These are phyloP conservation scores for Melanotaenia boesemani DNA, from an alignment of 2,797 vertebrate species.

Conservation along the genomic window DNA sequence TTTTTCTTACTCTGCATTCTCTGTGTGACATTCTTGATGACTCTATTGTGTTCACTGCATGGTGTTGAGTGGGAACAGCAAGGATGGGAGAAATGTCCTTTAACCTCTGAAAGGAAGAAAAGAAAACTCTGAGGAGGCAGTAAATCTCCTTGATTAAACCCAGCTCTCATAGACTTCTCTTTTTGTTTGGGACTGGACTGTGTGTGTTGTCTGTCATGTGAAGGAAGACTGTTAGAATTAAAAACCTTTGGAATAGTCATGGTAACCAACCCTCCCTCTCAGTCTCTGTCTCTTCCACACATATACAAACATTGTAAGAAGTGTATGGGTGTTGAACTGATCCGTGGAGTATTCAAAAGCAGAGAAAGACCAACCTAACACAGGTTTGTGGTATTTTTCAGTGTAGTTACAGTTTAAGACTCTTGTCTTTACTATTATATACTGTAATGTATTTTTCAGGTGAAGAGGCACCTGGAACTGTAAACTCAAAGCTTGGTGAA, in stretches of 20 bases:
- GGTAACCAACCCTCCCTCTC: conserved; percentile 68
- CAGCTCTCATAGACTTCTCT: conserved; percentile 57
- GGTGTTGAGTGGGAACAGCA: conserved; percentile 58
- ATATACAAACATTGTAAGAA: conserved; percentile 22
- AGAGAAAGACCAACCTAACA: conserved; percentile 41
- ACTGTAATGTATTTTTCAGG: neutral
- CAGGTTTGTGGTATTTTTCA: conserved; percentile 38
- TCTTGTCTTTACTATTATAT: neutral
- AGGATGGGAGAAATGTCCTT: conserved; percentile 54
- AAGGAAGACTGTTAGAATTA: conserved; percentile 60
- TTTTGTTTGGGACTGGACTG: conserved; percentile 56
- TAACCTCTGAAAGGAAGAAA: conserved; percentile 62
- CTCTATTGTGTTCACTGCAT: conserved; percentile 56
- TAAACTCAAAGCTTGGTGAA: neutral
- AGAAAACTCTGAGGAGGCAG: conserved; percentile 55
- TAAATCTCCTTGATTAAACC: conserved; percentile 83
- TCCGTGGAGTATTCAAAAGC: conserved; percentile 24
- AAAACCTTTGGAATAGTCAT: conserved; percentile 50
- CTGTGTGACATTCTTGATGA: conserved; percentile 51
- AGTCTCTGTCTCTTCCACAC: conserved; percentile 20
- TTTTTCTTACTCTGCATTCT: conserved; percentile 18
- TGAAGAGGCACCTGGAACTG: neutral
- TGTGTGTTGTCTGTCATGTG: conserved; percentile 63
- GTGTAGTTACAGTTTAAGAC: neutral
- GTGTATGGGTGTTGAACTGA: conserved; percentile 31